Percentiles rank a stretch among this genome's conserved stretches.
These are phyloP conservation scores for Mechanitis messenoides DNA, from an alignment of 2,888 invertebrate genomes.

Conservation along the genomic window DNA sequence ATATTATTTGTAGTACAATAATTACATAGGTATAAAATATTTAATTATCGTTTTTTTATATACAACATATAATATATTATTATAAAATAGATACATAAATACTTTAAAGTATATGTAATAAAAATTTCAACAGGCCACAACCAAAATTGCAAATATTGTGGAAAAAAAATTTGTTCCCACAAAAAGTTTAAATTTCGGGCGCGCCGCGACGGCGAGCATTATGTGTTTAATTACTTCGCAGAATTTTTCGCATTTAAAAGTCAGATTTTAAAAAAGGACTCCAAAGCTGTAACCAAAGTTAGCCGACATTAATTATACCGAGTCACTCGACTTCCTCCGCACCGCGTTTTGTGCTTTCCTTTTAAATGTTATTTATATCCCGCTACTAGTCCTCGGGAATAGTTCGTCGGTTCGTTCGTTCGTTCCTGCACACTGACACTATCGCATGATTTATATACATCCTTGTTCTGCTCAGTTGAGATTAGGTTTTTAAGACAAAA, in stretches of 20 bases:
- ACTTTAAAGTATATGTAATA: no score
- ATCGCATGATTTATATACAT: background rate
- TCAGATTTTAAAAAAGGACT: background rate
- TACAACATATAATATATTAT: no score
- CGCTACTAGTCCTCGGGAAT: background rate
- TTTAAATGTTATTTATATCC: background rate
- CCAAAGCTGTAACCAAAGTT: background rate
- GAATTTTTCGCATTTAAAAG: background rate
- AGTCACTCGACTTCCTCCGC: background rate
- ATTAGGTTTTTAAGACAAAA: background rate
- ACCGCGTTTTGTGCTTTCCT: background rate
- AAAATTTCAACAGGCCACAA: background rate
- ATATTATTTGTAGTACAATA: no score
- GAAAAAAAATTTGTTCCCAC: background rate
- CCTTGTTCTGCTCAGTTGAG: background rate
- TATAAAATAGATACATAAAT: no score
- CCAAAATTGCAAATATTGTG: background rate
- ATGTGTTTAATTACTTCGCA: conserved; percentile 1
- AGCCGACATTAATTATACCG: background rate
- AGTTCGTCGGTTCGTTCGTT: background rate
- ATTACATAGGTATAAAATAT: no score
- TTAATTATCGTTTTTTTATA: no score
- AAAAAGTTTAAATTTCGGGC: conserved; percentile 4
- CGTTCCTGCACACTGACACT: background rate
- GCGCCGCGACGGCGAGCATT: background rate